Evolutionary conservation across 2,888 invertebrate species (phyloP), one percentile per base, ranked within the genome.

Genomic region (Labia minor): DNA sequence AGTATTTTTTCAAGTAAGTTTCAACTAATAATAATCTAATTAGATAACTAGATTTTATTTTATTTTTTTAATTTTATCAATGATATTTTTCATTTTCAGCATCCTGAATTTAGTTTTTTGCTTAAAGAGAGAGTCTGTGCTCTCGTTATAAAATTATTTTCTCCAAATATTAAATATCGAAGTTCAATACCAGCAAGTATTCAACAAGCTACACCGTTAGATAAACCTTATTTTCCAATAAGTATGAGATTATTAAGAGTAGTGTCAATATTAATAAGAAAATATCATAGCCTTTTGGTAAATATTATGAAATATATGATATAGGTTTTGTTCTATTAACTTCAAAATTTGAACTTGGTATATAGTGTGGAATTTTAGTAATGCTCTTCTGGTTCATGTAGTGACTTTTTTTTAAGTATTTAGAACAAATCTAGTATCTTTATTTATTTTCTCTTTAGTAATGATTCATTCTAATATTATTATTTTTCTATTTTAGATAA

Each of bases 71-170:
- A 14, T 21, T 66, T 37, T 67, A 14, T 67, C 37, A 61, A n/a
- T 19, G 19, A 63, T 63, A 11, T 62, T 21, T 67, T 16, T 4
- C 66, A 65, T 49, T 63, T 82, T 37, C 79, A 95, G 91, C 94
- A 95, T 79, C 85, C 88, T 3, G 97, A 98, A 77, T 97, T 98
- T 77, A 89, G 92, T 73, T 92, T 95, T 75, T 80, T 99, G 37
- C 78, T 99, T 66, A 98, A 97, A 77, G 98, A 99, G 77, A 86
- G 95, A 70, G 97, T 99, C 0, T 99, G 98, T 77, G 97, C 98
- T 0, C 82, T 99, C 73, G 93, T 99, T n/a, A 98, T 99, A 71
- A 92, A 96, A 78, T 81, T 99, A 69, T 98, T 99, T 78, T 98
- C 98, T 20, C 98, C 98, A 11, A 98, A 96, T 77, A 91, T 98